A percentile compares a stretch with the other conserved stretches of the same genome.
These are phyloP conservation scores for Steromphala cineraria DNA, from an alignment of 2,888 invertebrate genomes.

Conservation along the genomic window DNA sequence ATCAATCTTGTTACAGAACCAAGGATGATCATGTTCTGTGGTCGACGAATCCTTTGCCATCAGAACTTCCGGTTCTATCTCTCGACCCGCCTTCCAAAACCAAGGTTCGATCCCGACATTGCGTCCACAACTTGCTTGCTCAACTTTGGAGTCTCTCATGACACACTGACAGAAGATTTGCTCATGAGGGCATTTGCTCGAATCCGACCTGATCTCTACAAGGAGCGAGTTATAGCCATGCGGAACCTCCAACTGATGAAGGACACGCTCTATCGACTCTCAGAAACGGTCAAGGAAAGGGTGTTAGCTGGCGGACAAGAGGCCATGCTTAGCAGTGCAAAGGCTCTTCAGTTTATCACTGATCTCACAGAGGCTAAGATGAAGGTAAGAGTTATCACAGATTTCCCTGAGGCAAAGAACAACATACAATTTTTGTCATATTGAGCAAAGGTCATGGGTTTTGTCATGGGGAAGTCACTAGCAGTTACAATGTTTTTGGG, in stretches of 20 bases:
- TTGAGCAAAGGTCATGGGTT: not conserved
- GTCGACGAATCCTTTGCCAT: slow-evolving; percentile 71
- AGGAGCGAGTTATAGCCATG: slow-evolving; percentile 65
- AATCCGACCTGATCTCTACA: slow-evolving; percentile 67
- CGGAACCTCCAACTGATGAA: slow-evolving; percentile 60
- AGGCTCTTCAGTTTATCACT: slow-evolving; percentile 63
- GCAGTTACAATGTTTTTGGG: not conserved
- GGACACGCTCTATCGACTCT: slow-evolving; percentile 57
- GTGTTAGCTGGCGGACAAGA: slow-evolving; percentile 59
- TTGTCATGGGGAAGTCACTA: not conserved
- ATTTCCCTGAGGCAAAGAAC: too few relatives aligned
- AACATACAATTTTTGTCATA: too few relatives aligned
- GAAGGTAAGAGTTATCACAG: slow-evolving; percentile 48
- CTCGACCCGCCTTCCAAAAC: slow-evolving; percentile 64
- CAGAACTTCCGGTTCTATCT: slow-evolving; percentile 70
- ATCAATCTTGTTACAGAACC: slow-evolving; percentile 53
- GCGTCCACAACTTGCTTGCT: slow-evolving; percentile 69
- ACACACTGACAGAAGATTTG: slow-evolving; percentile 71
- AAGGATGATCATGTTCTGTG: slow-evolving; percentile 71
- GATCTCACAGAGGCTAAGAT: slow-evolving; percentile 66
- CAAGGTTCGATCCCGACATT: slow-evolving; percentile 66
- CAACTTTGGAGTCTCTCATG: slow-evolving; percentile 71
- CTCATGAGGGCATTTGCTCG: slow-evolving; percentile 69
- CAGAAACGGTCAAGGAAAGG: slow-evolving; percentile 58
- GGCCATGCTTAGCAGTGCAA: slow-evolving; percentile 61